Conservation (phyloP, 1,140 invertebrate species). For the Drosophila triauraria region DNA sequence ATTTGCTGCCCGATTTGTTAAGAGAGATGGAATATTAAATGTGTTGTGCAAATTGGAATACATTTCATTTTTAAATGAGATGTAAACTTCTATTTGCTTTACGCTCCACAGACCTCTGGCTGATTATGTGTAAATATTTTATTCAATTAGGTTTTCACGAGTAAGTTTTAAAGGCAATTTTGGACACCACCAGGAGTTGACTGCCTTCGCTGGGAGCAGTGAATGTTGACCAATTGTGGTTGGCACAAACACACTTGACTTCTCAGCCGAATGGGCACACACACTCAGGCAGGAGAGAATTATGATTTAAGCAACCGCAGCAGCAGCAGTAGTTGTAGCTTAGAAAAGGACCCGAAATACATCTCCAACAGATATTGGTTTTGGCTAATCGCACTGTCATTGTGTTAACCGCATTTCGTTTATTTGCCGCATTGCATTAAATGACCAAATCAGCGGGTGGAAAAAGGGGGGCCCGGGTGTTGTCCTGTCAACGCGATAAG, state of each 20-base stretch:
- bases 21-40: slow-evolving; percentile 1
- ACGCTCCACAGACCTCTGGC: neutral
- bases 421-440: slow-evolving; percentile 50
- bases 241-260: slow-evolving; percentile 30
- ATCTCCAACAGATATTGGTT: slow-evolving; percentile 22
- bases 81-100: slow-evolving; percentile 4
- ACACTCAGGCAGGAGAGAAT: slow-evolving; percentile 8
- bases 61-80: slow-evolving; percentile 5
- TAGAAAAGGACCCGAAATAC: neutral
- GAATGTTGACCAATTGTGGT: slow-evolving; percentile 19
- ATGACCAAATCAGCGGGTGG: slow-evolving; percentile 23
- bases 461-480: slow-evolving; percentile 4
- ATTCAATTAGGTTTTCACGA: slow-evolving; percentile 7
- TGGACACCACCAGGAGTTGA: neutral
- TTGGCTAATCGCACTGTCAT: slow-evolving; percentile 48
- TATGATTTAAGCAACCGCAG: slow-evolving; percentile 46
- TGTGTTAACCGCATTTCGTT: slow-evolving; percentile 50
- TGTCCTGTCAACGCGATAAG: slow-evolving; percentile 23
- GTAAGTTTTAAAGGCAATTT: slow-evolving; percentile 5
- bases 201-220: neutral
- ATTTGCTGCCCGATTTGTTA: slow-evolving; percentile 28
- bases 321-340: neutral
- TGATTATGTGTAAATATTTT: slow-evolving; percentile 16
- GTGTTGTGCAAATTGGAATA: neutral
- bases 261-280: slow-evolving; percentile 2